A percentile compares a stretch with the other conserved stretches of the same genome.
Evolutionary conservation across 2,113 vertebrate genomes (phyloP).

Genomic region (Callocephalon fimbriatum): DNA sequence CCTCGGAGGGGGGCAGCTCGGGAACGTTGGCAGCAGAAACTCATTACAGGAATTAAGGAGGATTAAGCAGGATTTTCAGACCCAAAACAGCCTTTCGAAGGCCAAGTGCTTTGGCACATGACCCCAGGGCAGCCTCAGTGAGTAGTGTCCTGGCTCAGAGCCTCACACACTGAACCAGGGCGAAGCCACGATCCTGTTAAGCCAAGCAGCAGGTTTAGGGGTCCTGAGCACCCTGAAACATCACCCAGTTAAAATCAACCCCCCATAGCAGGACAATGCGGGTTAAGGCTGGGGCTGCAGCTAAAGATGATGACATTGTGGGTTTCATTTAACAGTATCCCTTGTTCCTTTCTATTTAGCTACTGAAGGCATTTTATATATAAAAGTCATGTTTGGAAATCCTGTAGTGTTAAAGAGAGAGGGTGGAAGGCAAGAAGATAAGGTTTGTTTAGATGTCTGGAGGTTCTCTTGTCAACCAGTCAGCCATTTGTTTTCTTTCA

Average conservation of each 20-base stretch:
- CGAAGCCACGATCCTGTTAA: background rate
- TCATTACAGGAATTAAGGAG: conserved; percentile 13
- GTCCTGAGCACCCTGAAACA: background rate
- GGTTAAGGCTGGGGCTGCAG: background rate
- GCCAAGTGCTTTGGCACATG: background rate
- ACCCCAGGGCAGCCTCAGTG: background rate
- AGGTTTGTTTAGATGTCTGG: background rate
- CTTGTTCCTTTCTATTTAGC: background rate
- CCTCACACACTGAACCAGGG: background rate
- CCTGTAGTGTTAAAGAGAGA: background rate
- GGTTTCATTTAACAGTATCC: background rate
- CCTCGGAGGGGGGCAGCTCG: no score
- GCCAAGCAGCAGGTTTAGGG: background rate
- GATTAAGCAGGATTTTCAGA: conserved; percentile 46
- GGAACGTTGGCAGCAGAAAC: conserved; percentile 11
- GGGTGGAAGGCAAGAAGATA: background rate
- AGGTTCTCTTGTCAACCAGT: background rate
- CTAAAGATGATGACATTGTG: rapidly evolving
- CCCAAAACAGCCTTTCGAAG: background rate
- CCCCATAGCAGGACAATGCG: background rate
- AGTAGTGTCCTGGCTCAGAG: background rate
- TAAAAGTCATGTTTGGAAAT: background rate
- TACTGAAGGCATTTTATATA: background rate
- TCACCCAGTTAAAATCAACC: background rate
- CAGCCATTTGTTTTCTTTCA: background rate